Conservation (phyloP, 2,888 invertebrate genomes). For the Miltochrista miniata region DNA sequence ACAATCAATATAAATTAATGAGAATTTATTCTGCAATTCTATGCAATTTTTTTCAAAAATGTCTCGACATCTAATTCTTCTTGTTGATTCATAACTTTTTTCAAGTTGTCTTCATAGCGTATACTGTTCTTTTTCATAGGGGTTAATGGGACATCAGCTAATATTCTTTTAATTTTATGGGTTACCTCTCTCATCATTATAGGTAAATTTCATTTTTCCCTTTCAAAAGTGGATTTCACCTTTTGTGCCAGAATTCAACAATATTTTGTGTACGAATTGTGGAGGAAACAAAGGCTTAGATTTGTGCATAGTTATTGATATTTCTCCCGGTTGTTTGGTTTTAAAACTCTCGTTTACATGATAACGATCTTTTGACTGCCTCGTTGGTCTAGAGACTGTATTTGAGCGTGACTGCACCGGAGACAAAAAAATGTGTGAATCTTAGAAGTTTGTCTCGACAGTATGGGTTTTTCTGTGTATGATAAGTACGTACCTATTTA, state of each 20-base stretch:
- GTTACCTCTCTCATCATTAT: not conserved
- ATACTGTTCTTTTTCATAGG: not conserved
- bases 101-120: not conserved
- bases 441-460: no score
- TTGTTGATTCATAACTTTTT: slow-evolving; percentile 1
- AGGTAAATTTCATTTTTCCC: not conserved
- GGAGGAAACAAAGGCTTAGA: slow-evolving; percentile 1
- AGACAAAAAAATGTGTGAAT: no score
- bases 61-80: not conserved
- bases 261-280: slow-evolving; percentile 5
- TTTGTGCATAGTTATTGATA: slow-evolving; percentile 1
- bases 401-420: no score
- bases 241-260: not conserved
- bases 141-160: not conserved
- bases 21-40: not conserved
- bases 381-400: no score
- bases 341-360: slow-evolving; percentile 1
- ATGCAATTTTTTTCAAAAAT: not conserved
- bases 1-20: not conserved
- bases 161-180: not conserved
- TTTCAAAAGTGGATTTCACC: not conserved
- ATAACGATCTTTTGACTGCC: no score
- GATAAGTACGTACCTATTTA: no score
- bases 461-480: no score
- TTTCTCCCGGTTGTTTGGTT: slow-evolving; percentile 1